Evolutionary conservation across 2,888 invertebrate genomes (phyloP), one percentile per base, ranked within the genome.

Genomic region (Barypeithes pellucidus): DNA sequence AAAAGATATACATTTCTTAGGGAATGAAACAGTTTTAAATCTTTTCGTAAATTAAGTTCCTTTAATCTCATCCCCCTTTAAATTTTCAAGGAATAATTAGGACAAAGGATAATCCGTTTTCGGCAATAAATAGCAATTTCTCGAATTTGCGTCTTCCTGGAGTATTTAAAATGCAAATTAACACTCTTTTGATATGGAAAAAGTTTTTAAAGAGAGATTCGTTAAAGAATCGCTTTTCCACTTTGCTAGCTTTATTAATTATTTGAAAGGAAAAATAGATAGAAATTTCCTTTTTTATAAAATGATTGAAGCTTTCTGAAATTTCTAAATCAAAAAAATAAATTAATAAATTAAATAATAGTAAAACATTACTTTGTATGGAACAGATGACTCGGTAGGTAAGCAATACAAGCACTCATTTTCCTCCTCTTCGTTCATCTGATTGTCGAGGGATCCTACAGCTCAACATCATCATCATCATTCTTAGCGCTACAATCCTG

Each of bases 41-140:
- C 69, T 65, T 66, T 66, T 65, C 63, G 29, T 67, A 41, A 70
- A 60, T 61, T 69, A 68, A 67, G 61, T 62, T 67, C 33, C 61
- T 72, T 72, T 72, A 72, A 67, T 67, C 72, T 72, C 67, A 41
- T 62, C 72, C 47, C 39, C 63, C 71, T 73, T n/a, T 74, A 52
- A 75, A 75, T 68, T 76, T 76, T 43, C 57, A 67, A 72, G 59
- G 70, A 50, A 73, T 74, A 77, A 77, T 77, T 77, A 76, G 75
- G 52, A 74, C 75, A 75, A 75, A 75, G 75, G 75, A 74, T 77
- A 77, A 77, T 77, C 76, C 69, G 70, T 68, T 76, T 75, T 71
- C 62, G 43, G 76, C 73, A 76, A 77, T 77, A 77, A 77, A 77
- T 77, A 76, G 74, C 76, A 77, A 77, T 77, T 77, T 75, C 68